Percentiles rank a stretch among this genome's conserved stretches.
Evolutionary conservation across 2,888 invertebrate genomes (phyloP).

Genomic region (Deilephila porcellus): DNA sequence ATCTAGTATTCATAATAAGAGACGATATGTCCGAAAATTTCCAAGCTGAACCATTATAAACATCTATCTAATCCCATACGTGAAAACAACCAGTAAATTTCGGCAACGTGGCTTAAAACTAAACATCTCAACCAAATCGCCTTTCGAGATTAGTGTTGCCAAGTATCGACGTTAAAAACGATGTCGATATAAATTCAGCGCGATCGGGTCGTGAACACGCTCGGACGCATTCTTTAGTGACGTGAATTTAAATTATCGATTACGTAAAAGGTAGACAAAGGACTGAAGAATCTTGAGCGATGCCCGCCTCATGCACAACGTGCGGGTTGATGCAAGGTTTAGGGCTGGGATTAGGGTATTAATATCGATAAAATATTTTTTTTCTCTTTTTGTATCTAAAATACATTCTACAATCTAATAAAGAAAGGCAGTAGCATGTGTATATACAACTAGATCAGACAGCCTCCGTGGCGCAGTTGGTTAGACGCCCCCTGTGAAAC

Average conservation of each 20-base stretch:
- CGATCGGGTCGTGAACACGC: conserved; percentile 27
- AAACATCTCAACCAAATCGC: conserved; percentile 8
- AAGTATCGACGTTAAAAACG: conserved; percentile 29
- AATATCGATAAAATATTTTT: conserved; percentile 32
- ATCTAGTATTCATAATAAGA: too few relatives aligned
- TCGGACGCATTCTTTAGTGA: conserved; percentile 48
- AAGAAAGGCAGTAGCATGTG: too few relatives aligned
- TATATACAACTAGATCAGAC: too few relatives aligned
- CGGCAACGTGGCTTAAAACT: conserved; percentile 12
- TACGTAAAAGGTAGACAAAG: conserved; percentile 60
- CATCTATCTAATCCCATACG: not conserved
- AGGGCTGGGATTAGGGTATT: conserved; percentile 43
- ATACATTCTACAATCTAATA: not conserved
- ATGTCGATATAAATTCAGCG: conserved; percentile 19
- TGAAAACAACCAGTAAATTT: conserved; percentile 11
- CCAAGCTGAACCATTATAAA: too few relatives aligned
- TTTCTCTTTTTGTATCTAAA: not conserved
- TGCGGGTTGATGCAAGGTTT: conserved; percentile 48
- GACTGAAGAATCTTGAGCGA: conserved; percentile 54
- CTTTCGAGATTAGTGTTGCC: conserved; percentile 24
- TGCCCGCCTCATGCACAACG: conserved; percentile 51
- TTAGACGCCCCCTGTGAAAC: too few relatives aligned
- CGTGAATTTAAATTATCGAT: conserved; percentile 65
- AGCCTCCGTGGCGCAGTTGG: too few relatives aligned
- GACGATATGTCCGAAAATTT: too few relatives aligned